phyloP scores from a whole-genome alignment of 2,797 vertebrate species.

The Acridotheres tristis region DNA sequence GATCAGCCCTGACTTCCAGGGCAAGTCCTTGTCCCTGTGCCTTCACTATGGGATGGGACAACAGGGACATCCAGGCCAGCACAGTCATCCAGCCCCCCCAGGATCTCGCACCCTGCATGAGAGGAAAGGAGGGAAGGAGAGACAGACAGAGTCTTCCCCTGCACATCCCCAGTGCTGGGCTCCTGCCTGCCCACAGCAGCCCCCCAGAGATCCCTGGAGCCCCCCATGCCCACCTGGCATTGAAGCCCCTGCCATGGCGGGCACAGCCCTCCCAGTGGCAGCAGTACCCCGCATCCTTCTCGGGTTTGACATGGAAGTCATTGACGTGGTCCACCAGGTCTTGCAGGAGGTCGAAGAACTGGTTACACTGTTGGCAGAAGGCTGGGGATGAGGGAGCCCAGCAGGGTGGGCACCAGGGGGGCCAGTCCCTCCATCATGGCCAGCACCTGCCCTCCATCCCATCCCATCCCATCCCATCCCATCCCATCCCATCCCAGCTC shows the following conservation, averaged over 20 bases:
- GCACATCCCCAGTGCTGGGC: neutral
- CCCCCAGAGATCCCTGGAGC: neutral
- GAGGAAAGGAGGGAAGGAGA: neutral
- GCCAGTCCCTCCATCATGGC: neutral
- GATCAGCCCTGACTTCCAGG: too few species aligned
- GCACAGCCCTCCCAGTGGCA: slow-evolving; percentile 98
- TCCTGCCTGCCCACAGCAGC: neutral
- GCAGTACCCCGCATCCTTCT: slow-evolving; percentile 95
- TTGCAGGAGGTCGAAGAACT: slow-evolving; percentile 94
- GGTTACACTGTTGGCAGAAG: slow-evolving; percentile 84
- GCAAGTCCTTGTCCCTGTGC: fast-evolving
- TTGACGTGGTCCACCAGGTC: slow-evolving; percentile 97
- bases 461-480: too few species aligned
- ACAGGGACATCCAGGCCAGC: neutral
- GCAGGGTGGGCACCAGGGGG: neutral
- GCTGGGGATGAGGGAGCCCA: neutral
- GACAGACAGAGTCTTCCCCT: neutral
- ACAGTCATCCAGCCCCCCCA: neutral
- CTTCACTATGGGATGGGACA: neutral
- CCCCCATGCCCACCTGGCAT: slow-evolving; percentile 83
- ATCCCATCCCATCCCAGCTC: too few species aligned
- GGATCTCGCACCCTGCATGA: fast-evolving
- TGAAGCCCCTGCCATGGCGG: slow-evolving; percentile 94
- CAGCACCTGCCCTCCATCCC: too few species aligned
- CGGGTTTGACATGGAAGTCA: slow-evolving; percentile 94